A percentile compares a stretch with the other conserved stretches of the same genome.
Evolutionary conservation across 2,113 vertebrate species (phyloP).

Genomic region (Semicossyphus pulcher): DNA sequence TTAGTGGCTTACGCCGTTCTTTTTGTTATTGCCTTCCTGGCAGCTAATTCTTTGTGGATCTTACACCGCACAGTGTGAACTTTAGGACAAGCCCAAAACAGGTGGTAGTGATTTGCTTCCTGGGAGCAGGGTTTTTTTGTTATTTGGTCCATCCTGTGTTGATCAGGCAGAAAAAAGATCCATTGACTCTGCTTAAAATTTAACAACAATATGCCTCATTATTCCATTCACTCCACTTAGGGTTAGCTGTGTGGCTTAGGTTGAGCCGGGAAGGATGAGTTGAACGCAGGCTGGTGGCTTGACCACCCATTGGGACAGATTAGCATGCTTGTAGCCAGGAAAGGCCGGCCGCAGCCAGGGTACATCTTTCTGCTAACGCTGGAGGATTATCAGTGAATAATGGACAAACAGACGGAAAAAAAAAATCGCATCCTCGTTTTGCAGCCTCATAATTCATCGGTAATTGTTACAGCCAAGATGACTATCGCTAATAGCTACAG

Average conservation of each 20-base stretch:
- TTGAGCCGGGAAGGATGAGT: constrained; percentile 13
- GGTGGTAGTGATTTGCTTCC: no score
- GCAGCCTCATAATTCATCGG: constrained; percentile 35
- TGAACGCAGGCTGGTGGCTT: not conserved
- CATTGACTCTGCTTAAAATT: not conserved
- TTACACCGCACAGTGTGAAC: no score
- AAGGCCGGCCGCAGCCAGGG: constrained; percentile 14
- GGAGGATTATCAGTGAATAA: constrained; percentile 52
- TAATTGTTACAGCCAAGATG: constrained; percentile 27
- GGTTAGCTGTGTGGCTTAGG: constrained; percentile 5
- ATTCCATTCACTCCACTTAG: not conserved
- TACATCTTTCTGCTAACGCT: constrained; percentile 29
- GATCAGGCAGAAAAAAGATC: not conserved
- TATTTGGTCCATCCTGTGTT: not conserved
- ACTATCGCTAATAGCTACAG: constrained; percentile 56
- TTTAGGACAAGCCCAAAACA: no score
- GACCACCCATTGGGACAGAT: constrained; percentile 64
- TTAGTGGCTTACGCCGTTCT: no score
- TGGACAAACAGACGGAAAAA: constrained; percentile 18
- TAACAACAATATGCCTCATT: constrained; percentile 17
- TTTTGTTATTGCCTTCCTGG: no score
- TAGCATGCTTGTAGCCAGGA: constrained; percentile 20
- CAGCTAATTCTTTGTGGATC: no score
- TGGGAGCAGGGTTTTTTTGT: not conserved
- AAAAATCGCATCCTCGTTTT: constrained; percentile 12